Evolutionary conservation across 1,140 invertebrate genomes (phyloP).

Genomic region (Saxidomus purpurata): DNA sequence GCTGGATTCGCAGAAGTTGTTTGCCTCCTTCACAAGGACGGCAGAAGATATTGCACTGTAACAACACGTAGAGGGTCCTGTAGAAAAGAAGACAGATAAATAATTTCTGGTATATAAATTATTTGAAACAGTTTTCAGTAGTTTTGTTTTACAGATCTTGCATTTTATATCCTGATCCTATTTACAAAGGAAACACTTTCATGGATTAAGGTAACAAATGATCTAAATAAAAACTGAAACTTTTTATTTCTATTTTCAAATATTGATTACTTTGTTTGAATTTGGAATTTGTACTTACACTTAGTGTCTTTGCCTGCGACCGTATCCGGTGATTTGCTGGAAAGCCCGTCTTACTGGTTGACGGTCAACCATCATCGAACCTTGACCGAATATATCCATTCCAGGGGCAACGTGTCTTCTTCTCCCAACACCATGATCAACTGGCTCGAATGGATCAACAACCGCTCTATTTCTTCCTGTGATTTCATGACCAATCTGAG

Average conservation of each 20-base stretch:
- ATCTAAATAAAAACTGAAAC: too few relatives aligned
- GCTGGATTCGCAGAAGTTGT: background rate
- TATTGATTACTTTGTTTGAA: too few relatives aligned
- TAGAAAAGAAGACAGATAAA: too few relatives aligned
- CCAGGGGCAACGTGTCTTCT: background rate
- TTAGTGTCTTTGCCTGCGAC: background rate
- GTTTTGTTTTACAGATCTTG: too few relatives aligned
- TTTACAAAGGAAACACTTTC: too few relatives aligned
- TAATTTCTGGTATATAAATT: too few relatives aligned
- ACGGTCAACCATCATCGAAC: background rate
- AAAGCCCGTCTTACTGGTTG: background rate
- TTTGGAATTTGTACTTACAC: background rate
- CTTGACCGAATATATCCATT: slow-evolving; percentile 10
- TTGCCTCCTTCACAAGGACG: background rate
- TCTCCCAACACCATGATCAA: background rate
- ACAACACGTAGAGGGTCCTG: too few relatives aligned
- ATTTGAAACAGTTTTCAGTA: too few relatives aligned
- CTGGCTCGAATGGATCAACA: background rate
- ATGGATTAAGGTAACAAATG: too few relatives aligned
- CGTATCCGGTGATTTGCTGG: background rate
- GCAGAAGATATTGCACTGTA: slow-evolving; percentile 7
- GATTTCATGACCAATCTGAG: slow-evolving; percentile 28
- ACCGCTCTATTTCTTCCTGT: background rate
- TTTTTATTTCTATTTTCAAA: too few relatives aligned
- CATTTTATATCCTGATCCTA: too few relatives aligned